A percentile compares a stretch with the other conserved stretches of the same genome.
Evolutionary conservation across 2,113 vertebrate species (phyloP).

Genomic region (Alectura lathami): DNA sequence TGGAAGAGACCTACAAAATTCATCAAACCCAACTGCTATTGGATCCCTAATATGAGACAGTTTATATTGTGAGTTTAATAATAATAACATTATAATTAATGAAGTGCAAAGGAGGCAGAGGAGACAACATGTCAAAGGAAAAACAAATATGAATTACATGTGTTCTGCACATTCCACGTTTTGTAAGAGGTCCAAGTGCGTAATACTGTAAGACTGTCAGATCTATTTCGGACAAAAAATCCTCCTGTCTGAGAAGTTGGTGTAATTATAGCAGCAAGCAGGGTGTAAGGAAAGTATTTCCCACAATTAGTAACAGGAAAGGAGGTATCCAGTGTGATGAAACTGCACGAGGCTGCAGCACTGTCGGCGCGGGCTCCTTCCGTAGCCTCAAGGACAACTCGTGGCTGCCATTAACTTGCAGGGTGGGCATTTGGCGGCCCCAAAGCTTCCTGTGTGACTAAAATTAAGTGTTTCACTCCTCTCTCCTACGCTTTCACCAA

Average conservation of each 20-base stretch:
- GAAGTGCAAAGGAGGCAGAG: background rate
- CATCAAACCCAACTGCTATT: background rate
- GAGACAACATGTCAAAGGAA: rapidly evolving
- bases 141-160: rapidly evolving
- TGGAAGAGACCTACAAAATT: background rate
- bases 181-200: background rate
- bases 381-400: background rate
- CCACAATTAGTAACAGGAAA: background rate
- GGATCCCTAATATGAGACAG: background rate
- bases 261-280: background rate
- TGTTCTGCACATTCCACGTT: background rate
- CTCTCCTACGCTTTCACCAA: background rate
- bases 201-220: background rate
- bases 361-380: rapidly evolving
- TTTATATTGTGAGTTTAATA: background rate
- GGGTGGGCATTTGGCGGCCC: background rate
- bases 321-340: background rate
- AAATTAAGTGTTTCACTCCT: background rate
- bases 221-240: background rate
- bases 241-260: background rate
- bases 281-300: background rate
- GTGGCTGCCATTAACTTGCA: rapidly evolving
- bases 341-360: rapidly evolving
- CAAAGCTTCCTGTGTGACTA: rapidly evolving
- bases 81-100: background rate